These are phyloP conservation scores for Lepilemur septentrionalis DNA, from an alignment of 2,797 vertebrate species.

Conservation along the genomic window DNA sequence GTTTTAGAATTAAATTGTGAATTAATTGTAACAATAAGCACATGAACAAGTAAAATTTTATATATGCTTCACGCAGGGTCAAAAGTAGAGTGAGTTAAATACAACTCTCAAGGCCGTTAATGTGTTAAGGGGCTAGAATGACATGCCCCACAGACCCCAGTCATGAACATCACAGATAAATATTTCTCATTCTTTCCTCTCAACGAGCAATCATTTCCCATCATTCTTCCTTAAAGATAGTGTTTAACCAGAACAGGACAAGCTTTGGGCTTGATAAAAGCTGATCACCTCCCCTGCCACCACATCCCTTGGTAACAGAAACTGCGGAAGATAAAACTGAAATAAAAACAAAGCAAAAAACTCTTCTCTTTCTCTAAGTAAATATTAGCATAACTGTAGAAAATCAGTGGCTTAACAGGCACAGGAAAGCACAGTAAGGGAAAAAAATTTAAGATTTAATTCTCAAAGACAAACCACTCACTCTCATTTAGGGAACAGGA, in stretches of 20 bases:
- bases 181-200: neutral
- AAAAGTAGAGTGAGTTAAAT: too few relatives aligned
- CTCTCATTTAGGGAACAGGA: neutral
- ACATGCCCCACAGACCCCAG: neutral
- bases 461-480: neutral
- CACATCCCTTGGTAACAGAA: neutral
- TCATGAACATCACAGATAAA: neutral
- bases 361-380: neutral
- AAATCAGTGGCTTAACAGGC: neutral
- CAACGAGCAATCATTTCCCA: neutral
- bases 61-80: too few relatives aligned
- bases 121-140: neutral
- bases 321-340: neutral
- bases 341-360: neutral
- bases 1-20: too few relatives aligned
- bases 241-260: neutral
- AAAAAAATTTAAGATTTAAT: neutral
- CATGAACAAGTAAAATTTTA: too few relatives aligned
- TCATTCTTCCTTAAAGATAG: neutral
- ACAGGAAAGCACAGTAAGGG: neutral
- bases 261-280: neutral
- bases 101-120: too few relatives aligned
- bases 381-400: neutral
- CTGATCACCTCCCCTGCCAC: neutral
- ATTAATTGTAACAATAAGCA: too few relatives aligned